phyloP scores from a whole-genome alignment of 2,888 invertebrate genomes.

The Ophion obscuratus region DNA sequence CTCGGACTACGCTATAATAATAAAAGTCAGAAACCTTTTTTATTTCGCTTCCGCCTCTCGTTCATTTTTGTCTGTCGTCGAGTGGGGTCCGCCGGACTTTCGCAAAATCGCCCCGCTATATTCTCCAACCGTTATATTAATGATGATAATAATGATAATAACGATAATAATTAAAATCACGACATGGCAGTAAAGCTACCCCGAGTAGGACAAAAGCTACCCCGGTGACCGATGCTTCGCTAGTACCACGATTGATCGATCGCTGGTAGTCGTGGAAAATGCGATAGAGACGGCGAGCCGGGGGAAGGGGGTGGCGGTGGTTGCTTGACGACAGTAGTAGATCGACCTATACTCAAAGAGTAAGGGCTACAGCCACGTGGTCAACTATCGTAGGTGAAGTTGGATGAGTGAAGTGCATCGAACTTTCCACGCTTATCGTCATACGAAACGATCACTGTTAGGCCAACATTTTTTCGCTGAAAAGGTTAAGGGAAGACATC shows the following conservation, averaged over 20 bases:
- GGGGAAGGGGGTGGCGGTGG: neutral
- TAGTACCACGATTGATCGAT: constrained; percentile 31
- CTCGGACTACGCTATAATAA: constrained; percentile 31
- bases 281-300: neutral
- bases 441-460: neutral
- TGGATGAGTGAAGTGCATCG: constrained; percentile 16
- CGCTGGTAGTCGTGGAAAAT: constrained; percentile 23
- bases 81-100: neutral
- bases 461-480: neutral
- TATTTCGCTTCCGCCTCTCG: neutral
- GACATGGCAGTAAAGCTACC: constrained; percentile 9
- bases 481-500: neutral
- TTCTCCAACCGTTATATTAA: neutral
- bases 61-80: constrained; percentile 18
- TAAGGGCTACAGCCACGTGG: constrained; percentile 24
- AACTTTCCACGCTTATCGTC: constrained; percentile 11
- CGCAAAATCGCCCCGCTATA: neutral
- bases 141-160: neutral
- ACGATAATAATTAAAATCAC: constrained; percentile 14
- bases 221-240: constrained; percentile 31
- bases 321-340: constrained; percentile 13
- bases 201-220: constrained; percentile 16
- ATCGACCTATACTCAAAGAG: constrained; percentile 8
- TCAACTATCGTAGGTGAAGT: constrained; percentile 1
- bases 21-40: constrained; percentile 37